Percentiles rank a stretch among this genome's conserved stretches.
phyloP scores from a whole-genome alignment of 2,888 invertebrate genomes.

The Meiosimyza platycephala region DNA sequence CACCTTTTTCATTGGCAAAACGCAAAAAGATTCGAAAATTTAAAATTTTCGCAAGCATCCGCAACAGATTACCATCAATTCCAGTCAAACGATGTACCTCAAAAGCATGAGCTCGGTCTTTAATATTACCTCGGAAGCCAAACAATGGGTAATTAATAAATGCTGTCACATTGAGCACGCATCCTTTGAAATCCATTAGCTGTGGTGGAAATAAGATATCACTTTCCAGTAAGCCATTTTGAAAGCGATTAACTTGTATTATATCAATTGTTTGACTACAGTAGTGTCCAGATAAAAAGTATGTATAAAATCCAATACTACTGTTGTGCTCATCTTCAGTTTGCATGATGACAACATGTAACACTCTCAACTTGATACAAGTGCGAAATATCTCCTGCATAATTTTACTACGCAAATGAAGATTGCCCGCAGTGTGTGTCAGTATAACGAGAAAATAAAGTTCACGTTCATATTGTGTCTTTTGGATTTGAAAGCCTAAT shows the following conservation, averaged over 20 bases:
- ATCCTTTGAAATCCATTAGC: slow-evolving; percentile 47
- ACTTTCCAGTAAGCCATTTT: slow-evolving; percentile 33
- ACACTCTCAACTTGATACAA: slow-evolving; percentile 48
- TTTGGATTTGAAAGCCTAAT: slow-evolving; percentile 44
- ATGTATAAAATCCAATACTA: slow-evolving; percentile 43
- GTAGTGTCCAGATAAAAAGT: slow-evolving; percentile 34
- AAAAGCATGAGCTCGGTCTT: slow-evolving; percentile 34
- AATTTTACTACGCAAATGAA: neutral
- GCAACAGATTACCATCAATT: slow-evolving; percentile 57
- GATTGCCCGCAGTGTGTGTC: slow-evolving; percentile 32
- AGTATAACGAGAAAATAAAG: slow-evolving; percentile 55
- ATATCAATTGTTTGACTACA: slow-evolving; percentile 43
- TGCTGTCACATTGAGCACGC: slow-evolving; percentile 52
- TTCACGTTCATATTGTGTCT: slow-evolving; percentile 47
- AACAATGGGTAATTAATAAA: slow-evolving; percentile 49
- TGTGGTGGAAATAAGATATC: slow-evolving; percentile 49
- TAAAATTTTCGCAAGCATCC: slow-evolving; percentile 47
- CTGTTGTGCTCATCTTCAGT: slow-evolving; percentile 24
- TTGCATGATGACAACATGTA: slow-evolving; percentile 53
- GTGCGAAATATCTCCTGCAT: slow-evolving; percentile 49
- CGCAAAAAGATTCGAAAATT: slow-evolving; percentile 53
- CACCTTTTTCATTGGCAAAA: slow-evolving; percentile 43
- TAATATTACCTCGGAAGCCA: slow-evolving; percentile 50
- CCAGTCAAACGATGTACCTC: slow-evolving; percentile 50
- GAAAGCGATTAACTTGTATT: slow-evolving; percentile 47